phyloP scores from a whole-genome alignment of 35 echinoderm and acorn worm genomes.

The Apostichopus japonicus region DNA sequence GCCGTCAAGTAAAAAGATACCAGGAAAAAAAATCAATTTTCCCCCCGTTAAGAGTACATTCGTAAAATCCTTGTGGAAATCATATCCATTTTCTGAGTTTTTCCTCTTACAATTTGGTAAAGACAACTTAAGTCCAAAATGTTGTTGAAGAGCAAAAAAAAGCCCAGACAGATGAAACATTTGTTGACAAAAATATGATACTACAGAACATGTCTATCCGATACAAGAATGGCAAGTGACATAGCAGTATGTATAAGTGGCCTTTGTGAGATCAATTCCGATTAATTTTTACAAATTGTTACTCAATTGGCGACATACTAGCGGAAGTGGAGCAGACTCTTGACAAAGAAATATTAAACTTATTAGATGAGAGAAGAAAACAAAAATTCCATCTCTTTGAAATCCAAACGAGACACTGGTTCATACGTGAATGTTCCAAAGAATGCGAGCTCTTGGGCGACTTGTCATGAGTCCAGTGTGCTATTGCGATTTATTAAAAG shows the following conservation, averaged over 20 bases:
- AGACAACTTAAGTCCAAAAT: not conserved
- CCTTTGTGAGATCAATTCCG: not conserved
- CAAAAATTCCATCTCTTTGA: not conserved
- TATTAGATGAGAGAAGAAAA: not conserved
- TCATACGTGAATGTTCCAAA: no score
- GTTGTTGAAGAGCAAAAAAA: not conserved
- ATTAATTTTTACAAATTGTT: not conserved
- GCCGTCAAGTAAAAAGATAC: not conserved
- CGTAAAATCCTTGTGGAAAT: not conserved
- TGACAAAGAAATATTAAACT: slow-evolving; percentile 1
- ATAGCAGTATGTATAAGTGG: not conserved
- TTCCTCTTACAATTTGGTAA: not conserved
- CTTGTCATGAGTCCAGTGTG: not conserved
- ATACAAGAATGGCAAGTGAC: not conserved
- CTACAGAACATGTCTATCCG: not conserved
- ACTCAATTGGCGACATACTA: no score
- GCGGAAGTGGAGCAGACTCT: not conserved
- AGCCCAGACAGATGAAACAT: not conserved
- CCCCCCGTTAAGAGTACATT: not conserved
- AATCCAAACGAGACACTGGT: no score
- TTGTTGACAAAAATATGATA: not conserved
- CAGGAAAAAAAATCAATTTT: not conserved
- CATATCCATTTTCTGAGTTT: not conserved
- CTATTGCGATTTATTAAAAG: slow-evolving; percentile 28
- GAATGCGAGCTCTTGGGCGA: not conserved